Conservation (phyloP, 2,888 invertebrate species). For the Patella pellucida region DNA sequence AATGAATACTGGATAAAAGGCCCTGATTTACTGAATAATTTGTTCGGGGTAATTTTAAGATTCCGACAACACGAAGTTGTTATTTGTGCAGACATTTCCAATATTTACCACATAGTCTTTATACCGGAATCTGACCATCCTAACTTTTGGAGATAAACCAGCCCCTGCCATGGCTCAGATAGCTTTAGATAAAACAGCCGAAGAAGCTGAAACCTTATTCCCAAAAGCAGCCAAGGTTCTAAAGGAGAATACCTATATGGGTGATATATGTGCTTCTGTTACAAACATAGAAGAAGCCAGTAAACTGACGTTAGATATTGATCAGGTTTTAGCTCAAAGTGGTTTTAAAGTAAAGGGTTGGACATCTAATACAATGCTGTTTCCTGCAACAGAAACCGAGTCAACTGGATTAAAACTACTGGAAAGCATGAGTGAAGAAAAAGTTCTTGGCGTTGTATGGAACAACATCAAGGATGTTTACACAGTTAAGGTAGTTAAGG, state of each 20-base stretch:
- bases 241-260: neutral
- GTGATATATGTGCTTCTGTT: neutral
- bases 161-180: constrained; percentile 21
- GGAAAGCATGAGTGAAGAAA: neutral
- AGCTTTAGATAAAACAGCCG: constrained; percentile 18
- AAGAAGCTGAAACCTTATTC: neutral
- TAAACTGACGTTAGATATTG: constrained; percentile 3
- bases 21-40: constrained; percentile 8
- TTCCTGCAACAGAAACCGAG: neutral
- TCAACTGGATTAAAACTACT: neutral
- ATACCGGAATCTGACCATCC: constrained; percentile 16
- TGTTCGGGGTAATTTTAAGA: constrained; percentile 3
- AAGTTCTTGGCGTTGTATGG: neutral
- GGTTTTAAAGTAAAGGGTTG: neutral
- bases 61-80: neutral
- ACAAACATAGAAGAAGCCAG: constrained; percentile 3
- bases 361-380: neutral
- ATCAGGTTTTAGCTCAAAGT: neutral
- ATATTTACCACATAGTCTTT: constrained; percentile 23
- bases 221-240: too few species aligned
- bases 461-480: neutral
- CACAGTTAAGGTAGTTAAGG: neutral
- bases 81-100: constrained; percentile 13
- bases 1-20: constrained; percentile 17
- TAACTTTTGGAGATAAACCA: constrained; percentile 23